Conservation (phyloP, 2,888 invertebrate genomes). For the Phyllotreta cruciferae region DNA sequence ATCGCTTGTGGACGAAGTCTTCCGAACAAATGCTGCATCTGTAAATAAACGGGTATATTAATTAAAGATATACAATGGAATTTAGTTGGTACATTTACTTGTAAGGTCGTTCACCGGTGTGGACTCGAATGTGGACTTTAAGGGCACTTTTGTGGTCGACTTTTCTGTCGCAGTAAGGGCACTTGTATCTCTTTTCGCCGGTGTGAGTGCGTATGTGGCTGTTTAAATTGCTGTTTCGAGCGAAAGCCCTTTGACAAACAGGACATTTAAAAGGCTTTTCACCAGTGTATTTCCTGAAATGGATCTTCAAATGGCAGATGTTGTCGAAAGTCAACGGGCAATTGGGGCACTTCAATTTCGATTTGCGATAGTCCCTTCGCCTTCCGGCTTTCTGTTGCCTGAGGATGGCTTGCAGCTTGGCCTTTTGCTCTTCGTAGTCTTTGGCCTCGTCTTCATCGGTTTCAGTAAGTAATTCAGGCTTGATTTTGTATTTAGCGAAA, state of each 20-base stretch:
- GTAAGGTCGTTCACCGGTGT: constrained; percentile 22
- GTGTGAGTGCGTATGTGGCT: constrained; percentile 23
- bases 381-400: constrained; percentile 4
- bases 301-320: constrained; percentile 23
- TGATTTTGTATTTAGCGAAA: constrained; percentile 14
- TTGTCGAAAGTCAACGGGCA: constrained; percentile 26
- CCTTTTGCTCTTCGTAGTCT: constrained; percentile 7
- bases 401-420: constrained; percentile 16
- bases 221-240: constrained; percentile 23
- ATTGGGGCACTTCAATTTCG: constrained; percentile 23
- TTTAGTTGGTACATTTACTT: neutral
- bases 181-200: constrained; percentile 23
- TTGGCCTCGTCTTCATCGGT: constrained; percentile 9
- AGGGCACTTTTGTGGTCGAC: constrained; percentile 24
- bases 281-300: constrained; percentile 27
- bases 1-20: constrained; percentile 24
- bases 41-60: constrained; percentile 1
- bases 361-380: constrained; percentile 3
- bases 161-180: constrained; percentile 22
- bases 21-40: constrained; percentile 17
- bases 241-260: constrained; percentile 22
- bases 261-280: constrained; percentile 21
- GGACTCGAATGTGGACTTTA: constrained; percentile 24
- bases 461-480: constrained; percentile 5
- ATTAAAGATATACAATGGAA: neutral